phyloP scores from a whole-genome alignment of 2,888 invertebrate genomes.

The Cephus pulcher region DNA sequence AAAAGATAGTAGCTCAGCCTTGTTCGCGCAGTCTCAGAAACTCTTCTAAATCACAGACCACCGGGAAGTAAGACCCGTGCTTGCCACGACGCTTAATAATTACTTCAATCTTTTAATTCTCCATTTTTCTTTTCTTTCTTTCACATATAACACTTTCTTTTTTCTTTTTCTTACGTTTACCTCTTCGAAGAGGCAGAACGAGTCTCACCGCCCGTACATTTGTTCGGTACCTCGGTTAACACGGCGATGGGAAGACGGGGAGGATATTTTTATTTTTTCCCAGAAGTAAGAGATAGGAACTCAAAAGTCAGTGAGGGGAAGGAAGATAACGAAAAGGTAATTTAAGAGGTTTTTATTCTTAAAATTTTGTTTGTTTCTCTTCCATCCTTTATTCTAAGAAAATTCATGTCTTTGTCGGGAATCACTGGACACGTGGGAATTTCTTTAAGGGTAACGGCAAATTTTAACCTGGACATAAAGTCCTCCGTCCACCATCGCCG shows the following conservation, averaged over 20 bases:
- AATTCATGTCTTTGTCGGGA: background rate
- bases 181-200: background rate
- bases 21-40: conserved; percentile 16
- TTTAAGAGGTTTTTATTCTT: background rate
- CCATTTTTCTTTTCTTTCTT: background rate
- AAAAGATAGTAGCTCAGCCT: conserved; percentile 7
- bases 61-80: background rate
- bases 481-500: background rate
- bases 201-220: background rate
- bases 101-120: background rate
- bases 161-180: background rate
- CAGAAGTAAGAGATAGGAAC: background rate
- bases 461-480: background rate
- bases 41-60: conserved; percentile 14
- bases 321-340: background rate
- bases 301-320: background rate
- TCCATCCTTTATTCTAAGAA: background rate
- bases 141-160: background rate
- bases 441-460: background rate
- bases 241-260: background rate
- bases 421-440: background rate
- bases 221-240: background rate
- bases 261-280: background rate
- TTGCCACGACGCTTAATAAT: background rate
- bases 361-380: background rate